Percentiles rank a stretch among this genome's conserved stretches.
These are phyloP conservation scores for Cyprinodon diabolis DNA, from an alignment of 2,797 vertebrate species.

Conservation along the genomic window DNA sequence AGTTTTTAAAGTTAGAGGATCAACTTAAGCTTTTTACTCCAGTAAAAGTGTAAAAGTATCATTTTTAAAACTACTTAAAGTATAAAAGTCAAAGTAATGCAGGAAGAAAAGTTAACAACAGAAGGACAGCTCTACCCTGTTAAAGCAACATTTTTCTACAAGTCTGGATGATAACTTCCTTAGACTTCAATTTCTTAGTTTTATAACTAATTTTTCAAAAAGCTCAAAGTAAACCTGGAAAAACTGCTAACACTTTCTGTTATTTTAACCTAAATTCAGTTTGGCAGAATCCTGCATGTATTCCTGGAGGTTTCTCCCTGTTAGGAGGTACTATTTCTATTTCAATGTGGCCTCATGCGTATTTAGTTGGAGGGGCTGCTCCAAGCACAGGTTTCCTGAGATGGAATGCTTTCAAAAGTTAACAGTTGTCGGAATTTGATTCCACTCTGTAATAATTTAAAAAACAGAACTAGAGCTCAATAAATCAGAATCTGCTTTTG, in stretches of 20 bases:
- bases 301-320: background rate
- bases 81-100: no score
- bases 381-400: background rate
- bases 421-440: background rate
- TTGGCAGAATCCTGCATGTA: background rate
- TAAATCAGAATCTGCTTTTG: background rate
- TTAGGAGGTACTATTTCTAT: background rate
- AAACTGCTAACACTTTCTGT: background rate
- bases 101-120: no score
- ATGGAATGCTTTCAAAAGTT: background rate
- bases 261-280: background rate
- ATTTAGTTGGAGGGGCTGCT: background rate
- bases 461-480: background rate
- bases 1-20: no score
- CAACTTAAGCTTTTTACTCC: no score
- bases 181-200: no score
- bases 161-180: no score
- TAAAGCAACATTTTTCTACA: background rate
- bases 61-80: no score
- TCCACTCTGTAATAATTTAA: background rate
- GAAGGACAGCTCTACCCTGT: no score
- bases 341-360: background rate
- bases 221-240: background rate
- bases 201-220: background rate
- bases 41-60: no score